Percentiles rank a stretch among this genome's conserved stretches.
Evolutionary conservation across 1,140 invertebrate genomes (phyloP).

Genomic region (Drosophila funebris): DNA sequence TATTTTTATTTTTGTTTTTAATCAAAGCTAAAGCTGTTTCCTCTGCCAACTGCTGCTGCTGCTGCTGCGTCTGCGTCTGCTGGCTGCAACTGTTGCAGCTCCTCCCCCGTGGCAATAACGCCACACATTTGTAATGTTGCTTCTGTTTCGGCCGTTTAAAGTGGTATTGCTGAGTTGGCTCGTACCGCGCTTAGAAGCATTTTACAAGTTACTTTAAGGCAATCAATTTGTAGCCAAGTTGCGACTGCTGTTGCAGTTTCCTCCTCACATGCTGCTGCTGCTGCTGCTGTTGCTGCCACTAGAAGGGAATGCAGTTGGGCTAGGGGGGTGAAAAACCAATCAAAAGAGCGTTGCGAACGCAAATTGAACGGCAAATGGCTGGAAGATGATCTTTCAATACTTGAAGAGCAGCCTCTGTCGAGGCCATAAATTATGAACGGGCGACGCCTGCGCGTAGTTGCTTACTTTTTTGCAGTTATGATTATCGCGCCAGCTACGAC

Average conservation of each 20-base stretch:
- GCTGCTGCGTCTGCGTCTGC: too few species aligned
- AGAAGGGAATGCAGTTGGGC: not conserved
- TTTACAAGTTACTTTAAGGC: slow-evolving; percentile 82
- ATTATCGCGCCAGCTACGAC: slow-evolving; percentile 79
- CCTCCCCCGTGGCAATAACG: slow-evolving; percentile 81
- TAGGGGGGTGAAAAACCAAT: slow-evolving; percentile 63
- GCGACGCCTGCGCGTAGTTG: slow-evolving; percentile 78
- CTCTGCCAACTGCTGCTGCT: slow-evolving; percentile 25
- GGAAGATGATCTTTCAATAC: slow-evolving; percentile 80
- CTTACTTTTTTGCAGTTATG: slow-evolving; percentile 82
- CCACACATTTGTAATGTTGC: slow-evolving; percentile 82
- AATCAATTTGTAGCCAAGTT: slow-evolving; percentile 74
- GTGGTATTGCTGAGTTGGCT: slow-evolving; percentile 13
- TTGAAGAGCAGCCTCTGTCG: slow-evolving; percentile 18
- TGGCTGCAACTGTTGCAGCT: slow-evolving; percentile 53
- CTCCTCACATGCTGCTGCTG: slow-evolving; percentile 12
- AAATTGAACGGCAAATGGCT: slow-evolving; percentile 81
- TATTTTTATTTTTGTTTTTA: too few species aligned
- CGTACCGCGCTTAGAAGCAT: slow-evolving; percentile 63
- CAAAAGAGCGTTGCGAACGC: slow-evolving; percentile 81
- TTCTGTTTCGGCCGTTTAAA: slow-evolving; percentile 69
- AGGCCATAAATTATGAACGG: slow-evolving; percentile 76
- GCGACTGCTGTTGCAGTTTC: not conserved
- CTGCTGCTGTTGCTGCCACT: not conserved
- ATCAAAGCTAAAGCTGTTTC: slow-evolving; percentile 56